phyloP scores from a whole-genome alignment of 1,140 invertebrate genomes.

The Whitmania pigra region DNA sequence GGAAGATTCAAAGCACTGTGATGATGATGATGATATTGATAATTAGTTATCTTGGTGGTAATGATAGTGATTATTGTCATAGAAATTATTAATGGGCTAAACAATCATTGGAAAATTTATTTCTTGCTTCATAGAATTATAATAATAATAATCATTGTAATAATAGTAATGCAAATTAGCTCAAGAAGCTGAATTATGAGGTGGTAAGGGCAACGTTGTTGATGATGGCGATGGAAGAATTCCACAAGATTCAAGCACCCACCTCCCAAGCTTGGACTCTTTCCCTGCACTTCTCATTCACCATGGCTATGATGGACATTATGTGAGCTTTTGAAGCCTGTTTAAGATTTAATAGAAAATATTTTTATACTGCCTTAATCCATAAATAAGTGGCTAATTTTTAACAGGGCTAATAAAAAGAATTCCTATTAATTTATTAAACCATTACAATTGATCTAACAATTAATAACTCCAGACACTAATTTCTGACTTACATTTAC shows the following conservation, averaged over 20 bases:
- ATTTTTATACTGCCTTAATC: background rate
- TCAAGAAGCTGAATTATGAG: no score
- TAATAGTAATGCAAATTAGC: no score
- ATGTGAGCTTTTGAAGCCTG: conserved; percentile 54
- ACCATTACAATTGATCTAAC: background rate
- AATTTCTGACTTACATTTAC: conserved; percentile 28
- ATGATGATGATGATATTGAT: background rate
- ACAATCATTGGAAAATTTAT: no score
- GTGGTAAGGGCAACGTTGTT: no score
- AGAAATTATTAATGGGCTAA: no score
- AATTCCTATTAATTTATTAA: background rate
- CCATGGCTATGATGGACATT: conserved; percentile 88
- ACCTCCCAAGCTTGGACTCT: conserved; percentile 88
- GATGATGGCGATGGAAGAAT: no score
- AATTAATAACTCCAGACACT: background rate
- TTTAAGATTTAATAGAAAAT: conserved; percentile 36
- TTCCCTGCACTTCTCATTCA: conserved; percentile 97
- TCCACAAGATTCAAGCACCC: no score
- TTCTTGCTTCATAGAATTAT: no score
- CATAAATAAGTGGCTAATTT: background rate
- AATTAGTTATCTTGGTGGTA: no score
- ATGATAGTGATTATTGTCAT: background rate
- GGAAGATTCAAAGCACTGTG: conserved; percentile 61
- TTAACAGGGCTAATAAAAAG: background rate
- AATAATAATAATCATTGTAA: no score